These are phyloP conservation scores for Clarias batrachus DNA, from an alignment of 2,113 vertebrate genomes.

Conservation along the genomic window DNA sequence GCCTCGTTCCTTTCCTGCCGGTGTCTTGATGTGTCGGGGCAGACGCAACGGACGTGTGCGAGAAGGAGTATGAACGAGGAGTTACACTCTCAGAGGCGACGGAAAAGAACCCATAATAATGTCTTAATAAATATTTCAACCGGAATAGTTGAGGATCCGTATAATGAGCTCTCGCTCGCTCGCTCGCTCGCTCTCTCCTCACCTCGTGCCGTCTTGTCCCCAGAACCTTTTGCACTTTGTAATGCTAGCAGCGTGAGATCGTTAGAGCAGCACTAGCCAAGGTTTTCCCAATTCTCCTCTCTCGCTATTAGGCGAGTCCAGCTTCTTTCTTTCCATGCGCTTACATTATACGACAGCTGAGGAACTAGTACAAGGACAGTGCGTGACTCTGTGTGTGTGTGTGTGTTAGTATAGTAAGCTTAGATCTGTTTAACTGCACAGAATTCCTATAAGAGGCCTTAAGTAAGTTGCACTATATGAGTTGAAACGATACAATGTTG, in stretches of 20 bases:
- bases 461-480: neutral
- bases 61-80: slow-evolving; percentile 10
- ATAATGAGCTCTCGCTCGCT: slow-evolving; percentile 68
- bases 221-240: slow-evolving; percentile 75
- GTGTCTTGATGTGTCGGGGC: slow-evolving; percentile 36
- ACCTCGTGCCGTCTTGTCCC: slow-evolving; percentile 52
- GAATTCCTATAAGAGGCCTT: slow-evolving; percentile 30
- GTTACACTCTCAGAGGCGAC: slow-evolving; percentile 59
- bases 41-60: neutral
- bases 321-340: slow-evolving; percentile 26
- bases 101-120: slow-evolving; percentile 67
- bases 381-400: slow-evolving; percentile 17
- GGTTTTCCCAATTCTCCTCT: slow-evolving; percentile 39
- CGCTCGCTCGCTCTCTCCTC: slow-evolving; percentile 46
- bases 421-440: slow-evolving; percentile 19
- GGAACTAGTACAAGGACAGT: slow-evolving; percentile 34
- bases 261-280: slow-evolving; percentile 59
- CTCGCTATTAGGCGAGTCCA: slow-evolving; percentile 14
- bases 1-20: slow-evolving; percentile 5
- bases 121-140: slow-evolving; percentile 78
- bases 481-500: slow-evolving; percentile 1
- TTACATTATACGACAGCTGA: slow-evolving; percentile 42
- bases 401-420: neutral
- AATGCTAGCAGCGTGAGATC: slow-evolving; percentile 75
- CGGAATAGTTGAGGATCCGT: slow-evolving; percentile 64